Conservation (phyloP, 2,888 invertebrate genomes). For the Nebria salina region DNA sequence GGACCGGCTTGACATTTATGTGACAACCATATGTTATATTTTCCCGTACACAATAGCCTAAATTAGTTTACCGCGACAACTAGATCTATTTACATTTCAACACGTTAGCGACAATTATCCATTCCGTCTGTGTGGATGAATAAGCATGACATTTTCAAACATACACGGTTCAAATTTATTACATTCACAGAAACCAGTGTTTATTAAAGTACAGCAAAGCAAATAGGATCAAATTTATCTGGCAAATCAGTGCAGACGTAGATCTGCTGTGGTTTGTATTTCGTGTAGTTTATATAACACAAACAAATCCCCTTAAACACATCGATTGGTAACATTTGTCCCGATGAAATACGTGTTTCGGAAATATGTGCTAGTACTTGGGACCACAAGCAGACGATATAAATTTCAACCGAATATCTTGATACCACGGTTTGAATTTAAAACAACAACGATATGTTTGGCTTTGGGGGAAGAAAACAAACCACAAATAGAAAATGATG, state of each 20-base stretch:
- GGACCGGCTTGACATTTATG: constrained; percentile 37
- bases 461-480: neutral
- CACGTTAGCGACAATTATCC: no score
- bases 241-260: constrained; percentile 10
- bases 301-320: neutral
- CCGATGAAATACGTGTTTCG: constrained; percentile 27
- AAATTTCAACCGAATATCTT: constrained; percentile 20
- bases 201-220: neutral
- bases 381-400: constrained; percentile 26
- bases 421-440: constrained; percentile 8
- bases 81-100: no score
- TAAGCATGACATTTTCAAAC: no score
- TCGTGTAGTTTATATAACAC: constrained; percentile 8
- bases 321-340: constrained; percentile 33
- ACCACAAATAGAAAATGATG: constrained; percentile 6
- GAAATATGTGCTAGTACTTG: neutral
- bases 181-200: neutral
- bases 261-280: neutral
- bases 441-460: constrained; percentile 4
- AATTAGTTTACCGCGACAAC: no score
- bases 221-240: neutral
- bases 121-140: no score
- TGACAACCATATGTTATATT: constrained; percentile 6
- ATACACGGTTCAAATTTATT: neutral
- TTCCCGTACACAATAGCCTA: no score